Conservation (phyloP, 1,140 invertebrate genomes). For the Stegodyphus mimosarum region DNA sequence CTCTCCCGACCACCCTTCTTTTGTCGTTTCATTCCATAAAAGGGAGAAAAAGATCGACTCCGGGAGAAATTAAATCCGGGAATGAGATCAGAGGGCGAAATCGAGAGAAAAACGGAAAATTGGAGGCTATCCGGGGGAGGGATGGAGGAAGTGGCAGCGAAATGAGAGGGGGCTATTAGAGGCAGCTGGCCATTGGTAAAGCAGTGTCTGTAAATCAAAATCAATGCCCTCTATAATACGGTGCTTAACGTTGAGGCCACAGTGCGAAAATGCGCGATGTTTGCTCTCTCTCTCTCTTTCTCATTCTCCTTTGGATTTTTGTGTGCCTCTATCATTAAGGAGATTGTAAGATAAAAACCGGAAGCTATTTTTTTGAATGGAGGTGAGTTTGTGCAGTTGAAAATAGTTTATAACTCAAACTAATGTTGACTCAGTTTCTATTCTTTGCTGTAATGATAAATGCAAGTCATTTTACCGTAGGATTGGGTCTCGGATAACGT, state of each 20-base stretch:
- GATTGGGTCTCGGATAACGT: no score
- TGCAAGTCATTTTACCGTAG: no score
- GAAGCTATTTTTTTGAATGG: conserved; percentile 29
- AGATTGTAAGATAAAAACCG: conserved; percentile 42
- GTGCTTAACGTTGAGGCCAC: conserved; percentile 28
- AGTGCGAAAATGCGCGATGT: neutral
- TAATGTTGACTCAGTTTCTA: no score
- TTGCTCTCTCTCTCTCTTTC: neutral
- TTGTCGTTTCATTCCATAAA: conserved; percentile 1
- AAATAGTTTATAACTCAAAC: no score
- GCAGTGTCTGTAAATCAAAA: conserved; percentile 42
- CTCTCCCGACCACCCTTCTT: neutral
- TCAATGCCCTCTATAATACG: conserved; percentile 53
- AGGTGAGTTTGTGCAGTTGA: neutral
- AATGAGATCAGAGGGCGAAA: conserved; percentile 42
- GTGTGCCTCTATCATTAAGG: conserved; percentile 25
- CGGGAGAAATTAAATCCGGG: conserved; percentile 47
- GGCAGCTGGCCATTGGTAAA: conserved; percentile 39
- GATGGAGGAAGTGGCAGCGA: neutral
- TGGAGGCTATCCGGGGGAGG: neutral
- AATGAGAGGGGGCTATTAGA: conserved; percentile 34
- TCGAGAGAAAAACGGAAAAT: no score
- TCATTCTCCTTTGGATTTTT: neutral
- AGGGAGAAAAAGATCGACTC: conserved; percentile 45
- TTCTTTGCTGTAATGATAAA: no score